These are phyloP conservation scores for Protobothrops flavoviridis DNA, from an alignment of 2,113 vertebrate species.

Conservation along the genomic window DNA sequence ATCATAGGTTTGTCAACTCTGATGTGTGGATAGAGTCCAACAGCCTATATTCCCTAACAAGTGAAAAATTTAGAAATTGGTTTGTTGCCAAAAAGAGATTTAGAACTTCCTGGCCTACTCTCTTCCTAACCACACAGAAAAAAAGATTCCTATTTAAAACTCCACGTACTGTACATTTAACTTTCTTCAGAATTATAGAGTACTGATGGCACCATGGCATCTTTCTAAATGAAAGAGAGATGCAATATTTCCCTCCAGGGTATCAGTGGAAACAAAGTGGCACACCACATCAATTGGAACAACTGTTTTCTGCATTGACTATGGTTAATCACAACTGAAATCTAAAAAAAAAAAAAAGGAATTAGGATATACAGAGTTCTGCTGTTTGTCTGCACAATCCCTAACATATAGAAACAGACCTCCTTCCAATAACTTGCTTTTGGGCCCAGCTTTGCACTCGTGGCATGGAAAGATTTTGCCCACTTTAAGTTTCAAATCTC, in stretches of 20 bases:
- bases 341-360: too few relatives aligned
- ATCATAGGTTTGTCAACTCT: not conserved
- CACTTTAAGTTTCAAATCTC: not conserved
- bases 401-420: not conserved
- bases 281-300: not conserved
- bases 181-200: not conserved
- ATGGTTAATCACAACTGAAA: not conserved
- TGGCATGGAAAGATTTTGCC: not conserved
- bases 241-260: not conserved
- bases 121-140: not conserved
- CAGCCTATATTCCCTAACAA: not conserved
- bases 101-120: not conserved
- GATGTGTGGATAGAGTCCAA: not conserved
- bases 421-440: rapidly evolving
- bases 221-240: not conserved
- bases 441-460: not conserved
- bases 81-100: not conserved
- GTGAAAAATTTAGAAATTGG: not conserved
- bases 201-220: too few relatives aligned
- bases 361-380: not conserved
- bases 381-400: not conserved
- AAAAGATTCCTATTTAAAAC: not conserved
- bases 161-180: not conserved
- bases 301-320: not conserved
- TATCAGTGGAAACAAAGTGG: not conserved